Conservation (phyloP, 2,797 vertebrate genomes). For the Cygnus olor region DNA sequence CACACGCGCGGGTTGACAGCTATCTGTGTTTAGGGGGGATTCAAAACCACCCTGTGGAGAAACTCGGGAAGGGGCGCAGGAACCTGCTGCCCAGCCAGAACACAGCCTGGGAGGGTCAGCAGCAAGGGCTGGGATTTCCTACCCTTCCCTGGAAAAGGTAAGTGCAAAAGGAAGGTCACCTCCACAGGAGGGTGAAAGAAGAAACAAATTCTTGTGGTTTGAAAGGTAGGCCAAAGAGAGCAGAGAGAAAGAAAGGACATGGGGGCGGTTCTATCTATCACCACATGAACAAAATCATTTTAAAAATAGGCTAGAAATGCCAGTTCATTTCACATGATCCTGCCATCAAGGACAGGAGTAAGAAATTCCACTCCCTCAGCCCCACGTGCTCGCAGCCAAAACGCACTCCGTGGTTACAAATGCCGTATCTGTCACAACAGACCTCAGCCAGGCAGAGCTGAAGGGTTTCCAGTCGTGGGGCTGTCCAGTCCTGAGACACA, state of each 20-base stretch:
- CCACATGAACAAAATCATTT: not conserved
- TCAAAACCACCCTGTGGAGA: not conserved
- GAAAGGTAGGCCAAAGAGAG: not conserved
- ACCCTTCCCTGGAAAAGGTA: not conserved
- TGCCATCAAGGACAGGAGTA: not conserved
- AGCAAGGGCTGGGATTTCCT: not conserved
- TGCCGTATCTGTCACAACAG: not conserved
- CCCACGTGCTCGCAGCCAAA: not conserved
- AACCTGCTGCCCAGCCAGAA: not conserved
- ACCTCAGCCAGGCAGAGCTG: not conserved
- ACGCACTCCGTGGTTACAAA: not conserved
- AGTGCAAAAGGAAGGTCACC: not conserved
- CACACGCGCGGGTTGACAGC: not conserved
- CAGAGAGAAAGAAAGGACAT: rapidly evolving
- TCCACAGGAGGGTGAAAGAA: not conserved
- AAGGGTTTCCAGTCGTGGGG: not conserved
- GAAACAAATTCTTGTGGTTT: not conserved
- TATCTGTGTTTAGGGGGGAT: not conserved
- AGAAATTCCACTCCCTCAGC: not conserved
- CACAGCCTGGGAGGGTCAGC: not conserved
- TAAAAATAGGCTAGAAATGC: not conserved
- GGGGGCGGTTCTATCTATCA: not conserved
- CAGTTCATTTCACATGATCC: not conserved
- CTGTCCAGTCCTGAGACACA: not conserved
- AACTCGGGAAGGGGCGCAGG: not conserved